phyloP scores from a whole-genome alignment of 2,888 invertebrate species.

The Zonitis immaculata region DNA sequence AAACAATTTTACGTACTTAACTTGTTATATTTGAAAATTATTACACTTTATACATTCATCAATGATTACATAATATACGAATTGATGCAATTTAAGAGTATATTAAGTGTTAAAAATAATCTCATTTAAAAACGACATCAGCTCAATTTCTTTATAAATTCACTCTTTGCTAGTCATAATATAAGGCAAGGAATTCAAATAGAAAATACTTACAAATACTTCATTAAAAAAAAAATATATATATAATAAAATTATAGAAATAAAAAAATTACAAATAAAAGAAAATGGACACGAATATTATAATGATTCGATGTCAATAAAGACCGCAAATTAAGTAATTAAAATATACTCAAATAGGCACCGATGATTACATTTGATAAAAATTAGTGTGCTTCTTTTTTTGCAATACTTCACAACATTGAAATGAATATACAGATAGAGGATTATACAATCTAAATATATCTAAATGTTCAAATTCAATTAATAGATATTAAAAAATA shows the following conservation, averaged over 20 bases:
- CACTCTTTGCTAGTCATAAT: constrained; percentile 19
- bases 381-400: constrained; percentile 20
- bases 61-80: constrained; percentile 14
- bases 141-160: constrained; percentile 14
- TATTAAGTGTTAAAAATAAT: constrained; percentile 17
- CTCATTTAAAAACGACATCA: constrained; percentile 12
- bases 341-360: constrained; percentile 16
- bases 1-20: no score
- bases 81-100: constrained; percentile 12
- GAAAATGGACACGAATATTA: constrained; percentile 14
- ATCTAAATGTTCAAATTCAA: neutral
- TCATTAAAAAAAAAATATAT: no score
- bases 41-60: constrained; percentile 17
- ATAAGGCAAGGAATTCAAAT: constrained; percentile 21
- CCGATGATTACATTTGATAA: constrained; percentile 19
- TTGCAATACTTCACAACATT: constrained; percentile 17
- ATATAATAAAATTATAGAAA: neutral
- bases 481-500: neutral
- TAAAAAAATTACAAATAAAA: neutral
- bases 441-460: neutral
- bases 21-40: constrained; percentile 16
- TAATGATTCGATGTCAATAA: constrained; percentile 19
- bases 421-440: neutral
- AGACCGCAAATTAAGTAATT: constrained; percentile 13
- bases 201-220: constrained; percentile 9